Evolutionary conservation across 2,113 vertebrate genomes (phyloP), one percentile per base, ranked within the genome.

Genomic region (Andinoacara biseriatus): DNA sequence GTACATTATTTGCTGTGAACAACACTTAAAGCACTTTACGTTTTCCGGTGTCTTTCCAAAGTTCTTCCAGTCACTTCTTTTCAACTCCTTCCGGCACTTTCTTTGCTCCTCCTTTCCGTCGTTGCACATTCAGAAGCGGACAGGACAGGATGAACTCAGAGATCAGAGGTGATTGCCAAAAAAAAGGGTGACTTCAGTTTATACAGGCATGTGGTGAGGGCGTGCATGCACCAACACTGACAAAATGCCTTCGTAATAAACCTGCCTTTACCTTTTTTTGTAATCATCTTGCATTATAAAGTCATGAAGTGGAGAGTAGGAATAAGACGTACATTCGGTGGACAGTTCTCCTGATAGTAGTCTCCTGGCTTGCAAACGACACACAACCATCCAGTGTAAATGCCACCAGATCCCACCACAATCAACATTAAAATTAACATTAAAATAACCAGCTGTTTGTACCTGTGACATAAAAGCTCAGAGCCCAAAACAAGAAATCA

Each of bases 1-100:
- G 79, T 91, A 91, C 87, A 94, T 90, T 91, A 92, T 90, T 92
- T 90, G 91, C 88, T 85, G 86, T 69, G 11, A 81, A 89, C 62
- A 10, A 90, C 76, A 89, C 46, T 83, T 87, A 83, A 93, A 92
- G 90, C 93, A 86, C 85, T 74, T 87, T 29, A 52, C 40, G 11
- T 63, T 35, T 33, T 56, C 78, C 40, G 33, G 5, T 24, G 0
- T 72, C 67, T 72, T 54, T 72, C 67, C 46, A 33, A 72, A 72
- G 18, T 24, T 52, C 26, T 72, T 54, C 43, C 26, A 31, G 26
- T 54, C 67, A 54, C 67, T 54, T 2, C 26, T 54, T 54, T 54
- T 72, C 14, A 57, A 22, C 59, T 40, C 62, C 13, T 58, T 35
- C 69, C 5, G 61, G 24, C 57, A n/a, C 60, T 43, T 38, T 24